These are phyloP conservation scores for Acanthosepion esculentum DNA, from an alignment of 2,888 invertebrate genomes.

Conservation along the genomic window DNA sequence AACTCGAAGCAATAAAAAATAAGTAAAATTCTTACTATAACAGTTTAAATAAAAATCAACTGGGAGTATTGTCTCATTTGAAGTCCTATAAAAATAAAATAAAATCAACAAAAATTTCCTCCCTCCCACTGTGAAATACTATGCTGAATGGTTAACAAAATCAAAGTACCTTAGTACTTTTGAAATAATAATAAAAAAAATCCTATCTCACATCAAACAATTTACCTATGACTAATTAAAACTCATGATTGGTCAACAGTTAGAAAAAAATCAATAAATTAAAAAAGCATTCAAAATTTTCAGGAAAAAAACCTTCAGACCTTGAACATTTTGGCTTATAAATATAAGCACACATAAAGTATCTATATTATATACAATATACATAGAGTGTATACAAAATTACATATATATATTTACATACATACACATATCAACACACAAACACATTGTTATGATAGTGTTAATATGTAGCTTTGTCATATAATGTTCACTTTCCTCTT, in stretches of 20 bases:
- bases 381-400: constrained; percentile 36
- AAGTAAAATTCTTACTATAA: neutral
- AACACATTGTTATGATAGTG: neutral
- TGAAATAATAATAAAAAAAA: no score
- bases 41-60: neutral
- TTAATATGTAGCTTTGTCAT: neutral
- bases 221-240: constrained; percentile 6
- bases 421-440: constrained; percentile 14
- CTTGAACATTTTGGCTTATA: neutral
- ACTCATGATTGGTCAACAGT: constrained; percentile 33
- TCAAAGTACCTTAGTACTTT: neutral
- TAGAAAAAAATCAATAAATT: neutral
- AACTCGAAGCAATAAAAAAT: neutral
- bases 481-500: neutral
- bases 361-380: constrained; percentile 41
- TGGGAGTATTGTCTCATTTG: neutral
- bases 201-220: neutral
- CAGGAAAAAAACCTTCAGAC: constrained; percentile 18
- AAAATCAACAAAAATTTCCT: neutral
- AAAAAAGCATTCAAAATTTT: neutral
- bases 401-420: constrained; percentile 39
- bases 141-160: neutral
- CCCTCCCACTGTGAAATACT: neutral
- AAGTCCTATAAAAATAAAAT: neutral
- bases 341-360: constrained; percentile 44